Evolutionary conservation across 1,140 invertebrate genomes (phyloP).

Genomic region (Hypsibius dujardini): DNA sequence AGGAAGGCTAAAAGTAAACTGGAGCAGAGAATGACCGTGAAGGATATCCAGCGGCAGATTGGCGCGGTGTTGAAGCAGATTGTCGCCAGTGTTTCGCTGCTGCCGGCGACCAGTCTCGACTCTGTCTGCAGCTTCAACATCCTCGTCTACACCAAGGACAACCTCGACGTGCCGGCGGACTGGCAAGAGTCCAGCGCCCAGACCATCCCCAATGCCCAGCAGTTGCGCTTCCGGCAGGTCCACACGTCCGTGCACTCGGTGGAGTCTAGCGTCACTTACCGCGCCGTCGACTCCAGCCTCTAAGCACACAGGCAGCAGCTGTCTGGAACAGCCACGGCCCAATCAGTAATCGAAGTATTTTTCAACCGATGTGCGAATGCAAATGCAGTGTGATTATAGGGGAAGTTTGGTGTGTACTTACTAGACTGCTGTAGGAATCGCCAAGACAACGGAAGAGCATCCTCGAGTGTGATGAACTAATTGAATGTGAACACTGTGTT

Average conservation of each 20-base stretch:
- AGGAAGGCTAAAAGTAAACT: slow-evolving; percentile 28
- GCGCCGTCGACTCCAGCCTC: slow-evolving; percentile 26
- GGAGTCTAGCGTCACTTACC: slow-evolving; percentile 41
- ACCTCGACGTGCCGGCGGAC: slow-evolving; percentile 56
- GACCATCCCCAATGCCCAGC: slow-evolving; percentile 74
- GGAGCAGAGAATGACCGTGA: slow-evolving; percentile 39
- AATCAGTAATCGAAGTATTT: too few species aligned
- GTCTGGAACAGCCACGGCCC: too few species aligned
- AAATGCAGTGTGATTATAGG: too few species aligned
- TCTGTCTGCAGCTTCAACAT: slow-evolving; percentile 28
- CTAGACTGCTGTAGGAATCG: too few species aligned
- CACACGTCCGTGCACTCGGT: slow-evolving; percentile 69
- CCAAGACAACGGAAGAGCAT: too few species aligned
- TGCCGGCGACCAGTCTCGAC: slow-evolving; percentile 46
- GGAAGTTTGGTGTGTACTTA: too few species aligned
- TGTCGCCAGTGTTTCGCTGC: slow-evolving; percentile 45
- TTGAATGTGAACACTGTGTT: too few species aligned
- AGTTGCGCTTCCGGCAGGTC: slow-evolving; percentile 75
- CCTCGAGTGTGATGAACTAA: too few species aligned
- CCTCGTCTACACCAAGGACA: slow-evolving; percentile 47
- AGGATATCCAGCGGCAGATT: slow-evolving; percentile 81
- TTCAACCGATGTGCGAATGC: too few species aligned
- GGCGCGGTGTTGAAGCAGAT: slow-evolving; percentile 64
- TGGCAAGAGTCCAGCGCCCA: slow-evolving; percentile 78
- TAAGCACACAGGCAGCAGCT: too few species aligned